Base-by-base conservation (phyloP, 2,797 vertebrate species). In the Liasis olivaceus region DNA sequence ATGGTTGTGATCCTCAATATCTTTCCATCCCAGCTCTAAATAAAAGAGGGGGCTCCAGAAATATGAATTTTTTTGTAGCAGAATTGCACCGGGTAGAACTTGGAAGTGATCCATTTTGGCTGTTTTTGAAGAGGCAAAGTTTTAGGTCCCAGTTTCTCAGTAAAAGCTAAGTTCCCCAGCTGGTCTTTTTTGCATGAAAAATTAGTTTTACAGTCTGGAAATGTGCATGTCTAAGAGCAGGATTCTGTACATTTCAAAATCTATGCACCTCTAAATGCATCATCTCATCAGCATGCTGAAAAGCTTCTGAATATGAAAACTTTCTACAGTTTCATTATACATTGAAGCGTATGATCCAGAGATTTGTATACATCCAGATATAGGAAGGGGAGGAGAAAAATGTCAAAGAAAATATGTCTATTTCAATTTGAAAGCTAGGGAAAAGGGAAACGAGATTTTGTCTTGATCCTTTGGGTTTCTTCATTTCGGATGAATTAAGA, bases 401-500 rank as follows among this genome's bases (percentile, higher is more conserved):
- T 88, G 87, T 56, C 87, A 89, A 87, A 24, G 31, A 63, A 72
- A 51, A 69, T 58, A 54, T 62, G 47, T 58, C 7, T 56, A 28
- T 63, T 72, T n/a, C 60, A 58, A 77, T 59, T 13, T 81, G 72
- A 47, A 81, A 81, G 36, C 36, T 81, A 47, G 51, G 62, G 12
- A 81, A 56, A 64, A 15, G 5, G 4, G 8, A 15, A 17, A 36
- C 8, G 28, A 84, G 51, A 60, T 90, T 69, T 84, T 14, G 15
- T 20, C 31, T 81, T 62, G 87, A 22, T 87, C 28, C 17, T 88
- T 85, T 51, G 14, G 59, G 28, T 66, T 66, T 92, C n/a, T 92
- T 88, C 90, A 88, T 92, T 85, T 88, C 56, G 64, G 89, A 42
- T 81, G 36, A 81, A 47, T 81, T 81, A 81, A 42, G 8, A 42